Evolutionary conservation across 2,113 vertebrate genomes (phyloP), one percentile per base, ranked within the genome.

Genomic region (Todiramphus saurophagus): DNA sequence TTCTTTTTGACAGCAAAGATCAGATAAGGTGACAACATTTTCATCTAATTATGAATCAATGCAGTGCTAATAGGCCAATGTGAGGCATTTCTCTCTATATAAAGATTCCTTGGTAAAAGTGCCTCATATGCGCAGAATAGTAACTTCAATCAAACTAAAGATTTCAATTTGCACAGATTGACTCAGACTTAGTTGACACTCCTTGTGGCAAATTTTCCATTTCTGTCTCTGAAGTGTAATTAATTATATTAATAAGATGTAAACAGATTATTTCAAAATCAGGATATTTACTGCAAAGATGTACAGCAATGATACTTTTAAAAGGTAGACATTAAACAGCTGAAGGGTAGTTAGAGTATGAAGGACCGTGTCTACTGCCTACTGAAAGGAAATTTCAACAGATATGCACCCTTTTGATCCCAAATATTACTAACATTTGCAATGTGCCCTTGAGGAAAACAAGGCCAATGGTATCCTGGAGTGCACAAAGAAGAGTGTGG

Each of bases 81-180:
- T 73, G 69, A 90, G 55, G 64, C 89, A 89, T 92, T 94, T 81
- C 73, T 75, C 53, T 87, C 17, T 37, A n/a, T 64, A 75, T 23
- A 43, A 92, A 93, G 73, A 86, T 66, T 60, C 77, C 35, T 79
- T 60, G 46, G 62, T 87, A 73, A n/a, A 78, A 90, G 83, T 48
- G 85, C 79, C 55, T 95, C 76, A 86, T 70, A 70, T 31, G 73
- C 76, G 86, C 76, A 92, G 92, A 89, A 66, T 94, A 95, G 78
- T 83, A 88, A 92, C 93, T 93, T 93, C 93, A 96, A 94, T 89
- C 76, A 89, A 95, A 97, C 92, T 75, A 92, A 95, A 94, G 66
- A 93, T 91, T 93, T 90, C 80, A 89, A 41, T 96, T 93, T 96
- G 41, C 86, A 58, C 90, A 89, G 86, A 92, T 68, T 95, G 92